Conservation (phyloP, 2,888 invertebrate genomes). For the Trachelus troglodyta region DNA sequence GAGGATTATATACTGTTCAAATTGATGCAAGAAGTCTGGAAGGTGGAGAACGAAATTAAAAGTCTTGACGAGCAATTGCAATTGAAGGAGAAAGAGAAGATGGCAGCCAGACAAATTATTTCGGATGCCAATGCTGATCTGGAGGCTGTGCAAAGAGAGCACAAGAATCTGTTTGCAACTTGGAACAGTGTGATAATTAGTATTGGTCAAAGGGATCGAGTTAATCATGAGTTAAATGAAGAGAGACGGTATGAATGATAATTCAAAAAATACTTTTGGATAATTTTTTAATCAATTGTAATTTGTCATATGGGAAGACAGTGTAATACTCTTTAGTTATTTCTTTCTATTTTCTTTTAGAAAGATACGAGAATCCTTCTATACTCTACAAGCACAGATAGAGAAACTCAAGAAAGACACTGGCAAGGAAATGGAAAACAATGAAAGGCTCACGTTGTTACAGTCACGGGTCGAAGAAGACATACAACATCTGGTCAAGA, state of each 20-base stretch:
- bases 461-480: conserved; percentile 73
- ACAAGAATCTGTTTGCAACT: conserved; percentile 75
- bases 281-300: conserved; percentile 13
- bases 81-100: conserved; percentile 75
- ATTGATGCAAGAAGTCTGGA: conserved; percentile 77
- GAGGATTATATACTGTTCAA: conserved; percentile 76
- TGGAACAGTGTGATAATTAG: conserved; percentile 82
- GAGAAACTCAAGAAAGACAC: conserved; percentile 76
- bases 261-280: conserved; percentile 9
- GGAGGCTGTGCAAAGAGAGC: conserved; percentile 77
- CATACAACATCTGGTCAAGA: conserved; percentile 57
- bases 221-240: conserved; percentile 72
- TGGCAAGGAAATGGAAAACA: conserved; percentile 75
- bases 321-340: not conserved
- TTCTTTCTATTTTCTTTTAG: conserved; percentile 61
- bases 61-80: conserved; percentile 74
- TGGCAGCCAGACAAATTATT: conserved; percentile 71
- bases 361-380: conserved; percentile 71
- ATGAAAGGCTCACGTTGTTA: conserved; percentile 73
- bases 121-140: conserved; percentile 79
- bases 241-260: conserved; percentile 70
- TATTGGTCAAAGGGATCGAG: conserved; percentile 77
- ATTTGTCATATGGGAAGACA: not conserved
- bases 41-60: conserved; percentile 75
- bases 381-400: conserved; percentile 70